phyloP scores from a whole-genome alignment of 2,797 vertebrate species.

The Gallinago solitaria region DNA sequence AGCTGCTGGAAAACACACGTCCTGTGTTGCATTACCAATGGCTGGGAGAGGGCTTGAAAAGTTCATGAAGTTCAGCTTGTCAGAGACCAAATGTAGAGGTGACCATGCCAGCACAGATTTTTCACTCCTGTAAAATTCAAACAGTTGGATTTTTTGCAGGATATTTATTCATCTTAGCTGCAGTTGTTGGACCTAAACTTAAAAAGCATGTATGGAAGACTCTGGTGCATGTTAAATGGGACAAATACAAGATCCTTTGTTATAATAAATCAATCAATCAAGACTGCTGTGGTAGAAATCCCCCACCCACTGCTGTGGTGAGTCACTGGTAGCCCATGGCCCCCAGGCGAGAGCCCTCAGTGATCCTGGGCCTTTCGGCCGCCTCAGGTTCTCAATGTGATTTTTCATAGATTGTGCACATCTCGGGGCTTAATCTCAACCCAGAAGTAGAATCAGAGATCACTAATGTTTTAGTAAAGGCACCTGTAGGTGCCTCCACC shows the following conservation, averaged over 20 bases:
- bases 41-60: not conserved
- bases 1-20: fast-evolving
- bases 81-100: not conserved
- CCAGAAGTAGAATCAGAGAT: not conserved
- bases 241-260: not conserved
- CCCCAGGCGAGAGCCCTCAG: fast-evolving
- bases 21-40: fast-evolving
- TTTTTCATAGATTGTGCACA: not conserved
- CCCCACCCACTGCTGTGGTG: not conserved
- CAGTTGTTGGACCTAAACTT: not conserved
- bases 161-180: not conserved
- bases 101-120: not conserved
- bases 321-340: not conserved
- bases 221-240: not conserved
- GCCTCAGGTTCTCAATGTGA: not conserved
- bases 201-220: not conserved
- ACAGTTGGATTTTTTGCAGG: not conserved
- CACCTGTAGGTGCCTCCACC: fast-evolving
- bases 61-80: not conserved
- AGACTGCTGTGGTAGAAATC: not conserved
- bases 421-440: not conserved
- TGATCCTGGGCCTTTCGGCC: not conserved
- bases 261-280: not conserved
- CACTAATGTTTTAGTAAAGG: not conserved
- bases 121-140: not conserved